Base-by-base conservation (phyloP, 2,797 vertebrate genomes). In the Salmo trutta region DNA sequence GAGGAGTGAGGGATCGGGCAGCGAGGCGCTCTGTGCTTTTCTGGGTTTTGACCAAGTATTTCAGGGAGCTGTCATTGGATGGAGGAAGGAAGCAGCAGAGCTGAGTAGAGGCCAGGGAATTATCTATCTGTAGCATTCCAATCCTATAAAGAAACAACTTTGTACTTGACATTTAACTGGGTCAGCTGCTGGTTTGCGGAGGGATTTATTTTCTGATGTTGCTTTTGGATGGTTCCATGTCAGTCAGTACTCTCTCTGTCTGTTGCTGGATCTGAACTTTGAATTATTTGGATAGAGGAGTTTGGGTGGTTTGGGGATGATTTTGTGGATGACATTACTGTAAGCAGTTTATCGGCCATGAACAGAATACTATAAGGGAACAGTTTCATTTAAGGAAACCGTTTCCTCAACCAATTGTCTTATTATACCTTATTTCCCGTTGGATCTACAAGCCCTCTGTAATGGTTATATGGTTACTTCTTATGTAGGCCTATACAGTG, bases 131-230 rank as follows among this genome's bases (percentile, higher is more conserved):
- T 59, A 59, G 2, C 7, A 19, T 19, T 79, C 17, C 29, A 71
- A 75, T 71, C 78, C 29, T 71, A 53, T 64, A 15, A 62, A 36
- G 54, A 16, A 53, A 59, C 1, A 71, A 71, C 54, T 62, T 24
- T 19, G 19, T 53, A 74, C 77, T 69, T 74, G 77, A 78, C 77
- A 74, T 78, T 74, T 69, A 74, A 74, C 77, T 27, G 59, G 31
- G 51, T 69, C 41, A 51, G 19, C 19, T 19, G 56, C 69, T 71
- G 12, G 69, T 71, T 71, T 41, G 36, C 52, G 69, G 21, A 52
- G 12, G 69, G 41, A 71, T 71, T 71, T 12, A 33, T 64, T 31
- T 21, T 64, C n/a, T 64, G 19, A 59, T n/a, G 54, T 59, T 68
- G 47, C 5, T 68, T 68, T 68, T 64, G 21, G 7, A 24, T 10